A percentile compares a stretch with the other conserved stretches of the same genome.
These are phyloP conservation scores for Didymodactylos carnosus DNA, from an alignment of 2,888 invertebrate species.

Conservation along the genomic window DNA sequence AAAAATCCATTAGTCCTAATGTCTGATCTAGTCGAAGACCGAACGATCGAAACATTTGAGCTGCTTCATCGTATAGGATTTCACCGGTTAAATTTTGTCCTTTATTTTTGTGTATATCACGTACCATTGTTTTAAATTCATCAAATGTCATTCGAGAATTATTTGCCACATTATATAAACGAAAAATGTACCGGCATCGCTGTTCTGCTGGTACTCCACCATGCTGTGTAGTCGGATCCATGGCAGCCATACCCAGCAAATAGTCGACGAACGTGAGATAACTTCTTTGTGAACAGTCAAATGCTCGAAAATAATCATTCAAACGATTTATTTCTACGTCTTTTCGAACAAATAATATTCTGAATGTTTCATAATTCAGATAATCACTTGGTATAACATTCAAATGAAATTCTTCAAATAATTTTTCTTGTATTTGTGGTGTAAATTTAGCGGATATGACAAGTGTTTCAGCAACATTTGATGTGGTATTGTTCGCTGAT, in stretches of 20 bases:
- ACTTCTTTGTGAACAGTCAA: not conserved
- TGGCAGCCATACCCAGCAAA: slow-evolving; percentile 44
- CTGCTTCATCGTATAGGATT: not conserved
- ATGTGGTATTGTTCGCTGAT: no score
- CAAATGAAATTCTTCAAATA: not conserved
- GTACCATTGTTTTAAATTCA: slow-evolving; percentile 39
- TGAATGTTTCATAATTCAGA: not conserved
- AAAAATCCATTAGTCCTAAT: slow-evolving; percentile 38
- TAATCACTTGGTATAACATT: not conserved
- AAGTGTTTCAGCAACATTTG: not conserved
- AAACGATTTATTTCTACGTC: not conserved
- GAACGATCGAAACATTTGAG: slow-evolving; percentile 2
- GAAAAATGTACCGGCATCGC: slow-evolving; percentile 50
- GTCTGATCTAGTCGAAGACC: not conserved
- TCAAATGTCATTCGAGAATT: slow-evolving; percentile 36
- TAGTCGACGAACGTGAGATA: not conserved
- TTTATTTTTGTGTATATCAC: not conserved
- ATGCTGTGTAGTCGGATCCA: slow-evolving; percentile 48
- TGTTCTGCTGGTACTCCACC: slow-evolving; percentile 47
- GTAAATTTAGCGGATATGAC: not conserved
- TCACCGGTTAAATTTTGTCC: not conserved
- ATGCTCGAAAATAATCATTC: not conserved
- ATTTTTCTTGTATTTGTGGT: not conserved
- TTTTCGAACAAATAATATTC: not conserved
- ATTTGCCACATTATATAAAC: slow-evolving; percentile 35